phyloP scores from a whole-genome alignment of 2,113 vertebrate species.

The Tachuris rubrigastra region DNA sequence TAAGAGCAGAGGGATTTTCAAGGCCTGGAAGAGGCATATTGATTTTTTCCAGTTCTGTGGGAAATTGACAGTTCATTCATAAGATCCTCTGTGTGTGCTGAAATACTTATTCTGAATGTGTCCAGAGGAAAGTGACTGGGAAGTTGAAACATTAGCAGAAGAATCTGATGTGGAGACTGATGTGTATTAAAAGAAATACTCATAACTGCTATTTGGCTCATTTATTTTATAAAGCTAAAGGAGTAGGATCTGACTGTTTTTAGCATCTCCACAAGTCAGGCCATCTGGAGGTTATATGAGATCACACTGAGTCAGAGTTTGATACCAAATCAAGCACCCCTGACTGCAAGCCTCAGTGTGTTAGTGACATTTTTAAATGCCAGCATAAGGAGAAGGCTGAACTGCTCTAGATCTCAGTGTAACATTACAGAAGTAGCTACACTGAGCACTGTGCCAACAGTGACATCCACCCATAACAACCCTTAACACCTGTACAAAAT shows the following conservation, averaged over 20 bases:
- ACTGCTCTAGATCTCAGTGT: background rate
- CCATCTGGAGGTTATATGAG: slow-evolving; percentile 49
- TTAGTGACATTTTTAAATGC: slow-evolving; percentile 3
- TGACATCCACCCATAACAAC: background rate
- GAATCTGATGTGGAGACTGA: background rate
- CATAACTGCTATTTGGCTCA: background rate
- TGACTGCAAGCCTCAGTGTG: background rate
- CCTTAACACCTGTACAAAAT: background rate
- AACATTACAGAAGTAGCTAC: background rate
- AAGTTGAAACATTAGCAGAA: slow-evolving; percentile 43
- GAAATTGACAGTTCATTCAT: slow-evolving; percentile 68
- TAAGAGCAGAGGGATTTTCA: slow-evolving; percentile 51
- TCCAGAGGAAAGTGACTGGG: slow-evolving; percentile 16
- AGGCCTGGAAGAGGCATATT: slow-evolving; percentile 49
- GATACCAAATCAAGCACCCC: slow-evolving; percentile 21
- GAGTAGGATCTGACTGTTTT: background rate
- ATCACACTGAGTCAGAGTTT: slow-evolving; percentile 37
- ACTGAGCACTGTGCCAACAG: background rate
- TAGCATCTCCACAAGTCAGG: background rate
- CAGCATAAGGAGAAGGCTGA: background rate
- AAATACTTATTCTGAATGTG: slow-evolving; percentile 59
- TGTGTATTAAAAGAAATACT: background rate
- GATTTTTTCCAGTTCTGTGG: slow-evolving; percentile 59
- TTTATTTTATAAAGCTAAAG: background rate
- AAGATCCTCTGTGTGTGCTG: slow-evolving; percentile 29